Evolutionary conservation across 1,140 invertebrate genomes (phyloP).

Genomic region (Drosophila auraria): DNA sequence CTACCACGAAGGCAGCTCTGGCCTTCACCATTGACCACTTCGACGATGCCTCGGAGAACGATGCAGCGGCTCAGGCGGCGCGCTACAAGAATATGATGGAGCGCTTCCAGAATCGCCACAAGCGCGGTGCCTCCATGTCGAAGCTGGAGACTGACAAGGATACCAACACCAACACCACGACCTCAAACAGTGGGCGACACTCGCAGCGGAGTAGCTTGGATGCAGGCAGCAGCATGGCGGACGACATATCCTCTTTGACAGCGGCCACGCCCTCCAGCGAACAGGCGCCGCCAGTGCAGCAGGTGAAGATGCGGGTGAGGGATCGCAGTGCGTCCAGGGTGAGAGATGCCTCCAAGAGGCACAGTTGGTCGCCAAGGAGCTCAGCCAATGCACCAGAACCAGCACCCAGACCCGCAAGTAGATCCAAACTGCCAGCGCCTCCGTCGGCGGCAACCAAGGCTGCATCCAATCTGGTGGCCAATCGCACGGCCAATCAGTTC

Average conservation of each 20-base stretch:
- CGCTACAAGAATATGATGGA: slow-evolving; percentile 88
- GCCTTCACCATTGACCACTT: slow-evolving; percentile 91
- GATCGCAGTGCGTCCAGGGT: slow-evolving; percentile 79
- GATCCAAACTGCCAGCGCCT: slow-evolving; percentile 49
- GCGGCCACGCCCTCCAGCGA: slow-evolving; percentile 56
- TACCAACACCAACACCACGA: slow-evolving; percentile 15
- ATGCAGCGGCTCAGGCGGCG: slow-evolving; percentile 86
- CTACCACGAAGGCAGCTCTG: slow-evolving; percentile 67
- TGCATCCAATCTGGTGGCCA: slow-evolving; percentile 68
- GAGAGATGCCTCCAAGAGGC: slow-evolving; percentile 78
- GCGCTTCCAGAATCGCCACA: slow-evolving; percentile 89
- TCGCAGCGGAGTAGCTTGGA: slow-evolving; percentile 86
- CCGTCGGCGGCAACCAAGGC: slow-evolving; percentile 59
- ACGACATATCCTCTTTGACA: slow-evolving; percentile 40
- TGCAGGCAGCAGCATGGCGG: slow-evolving; percentile 49
- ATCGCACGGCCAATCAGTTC: slow-evolving; percentile 71
- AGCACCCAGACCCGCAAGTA: slow-evolving; percentile 18
- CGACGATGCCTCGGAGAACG: slow-evolving; percentile 87
- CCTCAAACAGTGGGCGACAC: slow-evolving; percentile 46
- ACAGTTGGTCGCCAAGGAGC: slow-evolving; percentile 84
- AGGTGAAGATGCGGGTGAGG: slow-evolving; percentile 76
- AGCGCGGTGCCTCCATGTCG: slow-evolving; percentile 90
- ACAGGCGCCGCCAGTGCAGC: slow-evolving; percentile 39
- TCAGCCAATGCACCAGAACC: slow-evolving; percentile 40
- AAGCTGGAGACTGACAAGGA: slow-evolving; percentile 85